phyloP scores from a whole-genome alignment of 2,888 invertebrate genomes.

The Macrosoma leucophasiata region DNA sequence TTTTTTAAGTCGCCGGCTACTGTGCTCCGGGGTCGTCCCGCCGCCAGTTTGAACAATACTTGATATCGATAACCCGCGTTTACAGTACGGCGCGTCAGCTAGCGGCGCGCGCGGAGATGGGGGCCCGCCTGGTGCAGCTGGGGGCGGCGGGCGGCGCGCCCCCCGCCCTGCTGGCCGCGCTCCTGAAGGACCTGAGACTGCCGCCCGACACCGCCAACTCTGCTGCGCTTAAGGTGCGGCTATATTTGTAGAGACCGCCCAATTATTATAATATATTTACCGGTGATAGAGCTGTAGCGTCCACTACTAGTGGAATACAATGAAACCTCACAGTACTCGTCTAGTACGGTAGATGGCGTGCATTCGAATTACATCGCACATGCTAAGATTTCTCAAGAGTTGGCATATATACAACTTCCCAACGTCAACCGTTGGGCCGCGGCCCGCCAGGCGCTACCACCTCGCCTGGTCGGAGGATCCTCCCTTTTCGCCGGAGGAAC shows the following conservation, averaged over 20 bases:
- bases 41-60: no score
- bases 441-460: no score
- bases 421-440: no score
- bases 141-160: conserved; percentile 45
- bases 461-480: no score
- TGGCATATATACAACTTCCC: no score
- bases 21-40: no score
- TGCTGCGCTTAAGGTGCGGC: conserved; percentile 40
- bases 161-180: conserved; percentile 37
- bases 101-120: conserved; percentile 56
- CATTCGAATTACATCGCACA: background rate
- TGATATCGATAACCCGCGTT: no score
- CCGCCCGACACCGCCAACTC: conserved; percentile 52
- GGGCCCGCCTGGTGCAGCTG: conserved; percentile 51
- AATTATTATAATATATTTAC: no score
- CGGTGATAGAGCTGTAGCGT: background rate
- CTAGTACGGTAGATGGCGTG: background rate
- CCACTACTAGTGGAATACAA: background rate
- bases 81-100: conserved; percentile 26
- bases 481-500: no score
- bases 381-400: background rate
- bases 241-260: background rate
- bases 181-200: conserved; percentile 41
- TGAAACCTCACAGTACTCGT: background rate
- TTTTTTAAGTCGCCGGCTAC: no score